Evolutionary conservation across 2,797 vertebrate species (phyloP), one percentile per base, ranked within the genome.

Genomic region (Bucorvus abyssinicus): DNA sequence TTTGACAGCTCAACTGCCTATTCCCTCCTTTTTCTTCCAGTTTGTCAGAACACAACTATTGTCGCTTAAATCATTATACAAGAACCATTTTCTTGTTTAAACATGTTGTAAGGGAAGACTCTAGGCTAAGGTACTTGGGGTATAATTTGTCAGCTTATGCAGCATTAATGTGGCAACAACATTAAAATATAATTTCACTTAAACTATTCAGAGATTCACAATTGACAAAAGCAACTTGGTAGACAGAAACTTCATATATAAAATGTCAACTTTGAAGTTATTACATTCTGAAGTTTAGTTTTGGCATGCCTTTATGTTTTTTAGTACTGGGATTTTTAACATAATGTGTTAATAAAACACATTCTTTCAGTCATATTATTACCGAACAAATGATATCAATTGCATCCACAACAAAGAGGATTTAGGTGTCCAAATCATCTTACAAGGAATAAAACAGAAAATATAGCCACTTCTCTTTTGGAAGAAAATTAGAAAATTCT

Each of bases 101-200:
- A 92, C 78, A 65, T 0, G 22, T 22, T 36, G 27, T 10, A 76
- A 56, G 24, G 67, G 49, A 79, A 89, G 74, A 59, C 42, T 77
- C 79, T 6, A 61, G 73, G 82, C 87, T 76, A 67, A 67, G 9
- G 63, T 59, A 92, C 18, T 36, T 56, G 24, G 8, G 38, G 8
- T 80, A 36, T 67, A 84, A 93, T 89, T 89, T 91, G 75, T 77
- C 75, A 86, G 5, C 13, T 87, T 89, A 87, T 36, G 64, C 34
- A 42, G 49, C 23, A 84, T 73, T 87, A 87, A 93, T 18, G n/a
- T 12, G 55, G 71, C 69, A 93, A 94, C 69, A 77, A 91, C 90
- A 61, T 65, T 74, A 57, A 96, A 92, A 79, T 34, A n/a, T 9
- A 19, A 61, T 65, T 94, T 86, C 17, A 61, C 69, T 90, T 49